Evolutionary conservation across 2,888 invertebrate species (phyloP).

Genomic region (Bimastos eiseni): DNA sequence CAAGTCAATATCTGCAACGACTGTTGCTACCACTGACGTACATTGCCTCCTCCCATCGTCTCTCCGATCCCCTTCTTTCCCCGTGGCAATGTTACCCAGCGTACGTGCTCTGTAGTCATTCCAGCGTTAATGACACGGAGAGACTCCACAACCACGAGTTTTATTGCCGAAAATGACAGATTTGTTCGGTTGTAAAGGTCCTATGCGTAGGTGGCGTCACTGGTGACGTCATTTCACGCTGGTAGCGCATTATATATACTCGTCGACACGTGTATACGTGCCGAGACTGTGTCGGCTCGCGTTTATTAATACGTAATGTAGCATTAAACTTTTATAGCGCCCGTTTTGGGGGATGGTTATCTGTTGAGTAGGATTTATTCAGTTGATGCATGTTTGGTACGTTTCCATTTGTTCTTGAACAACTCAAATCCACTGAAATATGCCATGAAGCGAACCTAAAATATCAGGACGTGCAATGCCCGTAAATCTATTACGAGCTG

Average conservation of each 20-base stretch:
- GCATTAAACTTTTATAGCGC: neutral
- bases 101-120: neutral
- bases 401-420: neutral
- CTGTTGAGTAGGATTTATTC: neutral
- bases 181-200: neutral
- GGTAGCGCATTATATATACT: neutral
- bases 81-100: neutral
- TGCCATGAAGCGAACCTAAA: neutral
- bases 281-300: neutral
- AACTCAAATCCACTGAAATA: neutral
- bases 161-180: slow-evolving; percentile 4
- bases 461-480: neutral
- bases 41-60: neutral
- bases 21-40: slow-evolving; percentile 5
- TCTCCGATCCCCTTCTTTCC: neutral
- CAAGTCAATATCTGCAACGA: no score
- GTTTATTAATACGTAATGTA: neutral
- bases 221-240: neutral
- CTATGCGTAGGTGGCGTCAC: neutral
- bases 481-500: neutral
- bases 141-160: neutral
- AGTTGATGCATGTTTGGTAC: neutral
- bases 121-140: neutral
- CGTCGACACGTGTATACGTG: neutral
- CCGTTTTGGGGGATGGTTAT: neutral